These are phyloP conservation scores for Isoperla grammatica DNA, from an alignment of 2,888 invertebrate genomes.

Conservation along the genomic window DNA sequence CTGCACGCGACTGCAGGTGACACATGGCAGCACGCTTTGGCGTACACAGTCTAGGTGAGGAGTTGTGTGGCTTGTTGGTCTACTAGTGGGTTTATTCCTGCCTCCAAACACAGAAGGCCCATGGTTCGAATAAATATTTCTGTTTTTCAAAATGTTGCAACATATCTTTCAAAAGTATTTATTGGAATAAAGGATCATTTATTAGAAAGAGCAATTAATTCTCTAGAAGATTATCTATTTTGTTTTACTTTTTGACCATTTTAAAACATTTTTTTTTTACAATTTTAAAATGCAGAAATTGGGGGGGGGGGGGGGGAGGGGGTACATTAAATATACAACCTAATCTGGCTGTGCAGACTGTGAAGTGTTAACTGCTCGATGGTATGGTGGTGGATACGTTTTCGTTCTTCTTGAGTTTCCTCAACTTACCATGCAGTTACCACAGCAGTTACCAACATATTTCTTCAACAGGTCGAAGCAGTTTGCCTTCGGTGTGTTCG, in stretches of 20 bases:
- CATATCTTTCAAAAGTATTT: not conserved
- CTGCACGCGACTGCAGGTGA: slow-evolving; percentile 49
- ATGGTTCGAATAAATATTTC: slow-evolving; percentile 8
- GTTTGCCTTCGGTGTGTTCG: slow-evolving; percentile 63
- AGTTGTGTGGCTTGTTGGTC: no score
- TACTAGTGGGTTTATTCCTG: no score
- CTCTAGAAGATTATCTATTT: slow-evolving; percentile 1
- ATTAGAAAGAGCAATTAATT: no score
- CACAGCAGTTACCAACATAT: no score
- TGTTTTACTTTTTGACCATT: not conserved
- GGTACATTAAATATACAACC: no score
- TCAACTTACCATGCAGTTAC: no score
- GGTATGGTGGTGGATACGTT: not conserved
- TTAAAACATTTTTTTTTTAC: not conserved
- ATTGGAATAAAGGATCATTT: not conserved
- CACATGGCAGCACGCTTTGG: slow-evolving; percentile 54
- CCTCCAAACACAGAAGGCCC: no score
- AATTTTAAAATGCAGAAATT: no score
- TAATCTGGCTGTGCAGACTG: no score
- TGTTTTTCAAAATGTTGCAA: not conserved
- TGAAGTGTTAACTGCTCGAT: not conserved
- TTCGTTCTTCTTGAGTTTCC: no score
- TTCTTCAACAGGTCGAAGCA: slow-evolving; percentile 51
- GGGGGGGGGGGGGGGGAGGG: no score
- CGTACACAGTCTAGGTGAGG: slow-evolving; percentile 55